phyloP scores from a whole-genome alignment of 2,888 invertebrate genomes.

The Latrodectus elegans region DNA sequence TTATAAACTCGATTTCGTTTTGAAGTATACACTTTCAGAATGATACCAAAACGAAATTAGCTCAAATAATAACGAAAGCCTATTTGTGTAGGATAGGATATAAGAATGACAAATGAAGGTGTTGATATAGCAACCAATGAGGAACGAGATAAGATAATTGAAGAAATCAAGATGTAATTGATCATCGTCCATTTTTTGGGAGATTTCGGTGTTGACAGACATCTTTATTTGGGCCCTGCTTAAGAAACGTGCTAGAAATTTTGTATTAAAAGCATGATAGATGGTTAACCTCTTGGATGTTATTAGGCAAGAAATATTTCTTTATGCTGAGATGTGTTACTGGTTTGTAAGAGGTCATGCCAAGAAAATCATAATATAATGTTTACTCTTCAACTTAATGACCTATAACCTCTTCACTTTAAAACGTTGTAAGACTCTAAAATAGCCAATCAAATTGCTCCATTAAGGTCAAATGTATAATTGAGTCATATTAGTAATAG shows the following conservation, averaged over 20 bases:
- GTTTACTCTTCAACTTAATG: slow-evolving; percentile 36
- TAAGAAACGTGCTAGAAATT: slow-evolving; percentile 53
- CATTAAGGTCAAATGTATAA: slow-evolving; percentile 17
- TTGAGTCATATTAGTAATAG: neutral
- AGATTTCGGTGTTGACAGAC: slow-evolving; percentile 46
- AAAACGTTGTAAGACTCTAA: slow-evolving; percentile 15
- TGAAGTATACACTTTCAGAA: too few relatives aligned
- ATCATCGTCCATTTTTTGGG: slow-evolving; percentile 34
- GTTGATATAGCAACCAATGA: slow-evolving; percentile 34
- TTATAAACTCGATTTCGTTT: too few relatives aligned
- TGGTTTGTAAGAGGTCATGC: slow-evolving; percentile 31
- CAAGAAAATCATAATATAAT: slow-evolving; percentile 13
- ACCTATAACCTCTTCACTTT: slow-evolving; percentile 35
- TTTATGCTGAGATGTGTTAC: slow-evolving; percentile 17
- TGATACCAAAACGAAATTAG: neutral
- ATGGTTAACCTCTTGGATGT: slow-evolving; percentile 47
- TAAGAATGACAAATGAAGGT: slow-evolving; percentile 37
- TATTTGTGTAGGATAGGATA: slow-evolving; percentile 26
- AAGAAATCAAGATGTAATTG: slow-evolving; percentile 57
- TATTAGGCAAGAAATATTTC: slow-evolving; percentile 35
- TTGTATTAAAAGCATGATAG: slow-evolving; percentile 36
- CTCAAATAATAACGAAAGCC: neutral
- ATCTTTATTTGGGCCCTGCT: slow-evolving; percentile 50
- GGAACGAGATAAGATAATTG: slow-evolving; percentile 46
- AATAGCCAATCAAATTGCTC: slow-evolving; percentile 18